These are phyloP conservation scores for Lochmaea crataegi DNA, from an alignment of 2,888 invertebrate species.

Conservation along the genomic window DNA sequence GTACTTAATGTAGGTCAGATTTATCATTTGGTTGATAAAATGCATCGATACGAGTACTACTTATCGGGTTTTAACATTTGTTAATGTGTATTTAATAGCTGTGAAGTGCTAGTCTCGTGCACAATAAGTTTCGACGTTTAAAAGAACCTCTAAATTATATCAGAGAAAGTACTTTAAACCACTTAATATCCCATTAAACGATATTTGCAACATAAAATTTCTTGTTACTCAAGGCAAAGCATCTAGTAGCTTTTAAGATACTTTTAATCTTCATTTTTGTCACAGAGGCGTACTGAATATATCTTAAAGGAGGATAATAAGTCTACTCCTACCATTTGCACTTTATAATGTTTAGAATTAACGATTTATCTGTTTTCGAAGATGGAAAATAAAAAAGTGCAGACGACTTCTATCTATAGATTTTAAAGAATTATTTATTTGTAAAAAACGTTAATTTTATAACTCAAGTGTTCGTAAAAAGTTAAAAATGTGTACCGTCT, in stretches of 20 bases:
- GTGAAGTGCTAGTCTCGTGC: too few species aligned
- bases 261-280: neutral
- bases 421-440: too few species aligned
- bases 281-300: neutral
- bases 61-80: neutral
- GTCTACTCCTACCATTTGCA: too few species aligned
- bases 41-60: too few species aligned
- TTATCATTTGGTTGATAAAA: too few species aligned
- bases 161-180: constrained; percentile 10
- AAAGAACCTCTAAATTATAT: neutral
- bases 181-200: constrained; percentile 13
- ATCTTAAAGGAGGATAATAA: neutral
- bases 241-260: constrained; percentile 2
- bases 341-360: neutral
- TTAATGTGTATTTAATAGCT: neutral
- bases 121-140: neutral
- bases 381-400: too few species aligned
- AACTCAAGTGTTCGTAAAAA: too few species aligned
- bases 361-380: too few species aligned
- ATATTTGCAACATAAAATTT: constrained; percentile 10
- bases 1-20: neutral
- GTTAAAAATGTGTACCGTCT: too few species aligned
- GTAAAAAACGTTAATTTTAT: too few species aligned
- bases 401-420: too few species aligned
- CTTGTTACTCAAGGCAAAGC: neutral